These are phyloP conservation scores for Drosophila sp. DNA, from an alignment of 1,140 invertebrate species.

Conservation along the genomic window DNA sequence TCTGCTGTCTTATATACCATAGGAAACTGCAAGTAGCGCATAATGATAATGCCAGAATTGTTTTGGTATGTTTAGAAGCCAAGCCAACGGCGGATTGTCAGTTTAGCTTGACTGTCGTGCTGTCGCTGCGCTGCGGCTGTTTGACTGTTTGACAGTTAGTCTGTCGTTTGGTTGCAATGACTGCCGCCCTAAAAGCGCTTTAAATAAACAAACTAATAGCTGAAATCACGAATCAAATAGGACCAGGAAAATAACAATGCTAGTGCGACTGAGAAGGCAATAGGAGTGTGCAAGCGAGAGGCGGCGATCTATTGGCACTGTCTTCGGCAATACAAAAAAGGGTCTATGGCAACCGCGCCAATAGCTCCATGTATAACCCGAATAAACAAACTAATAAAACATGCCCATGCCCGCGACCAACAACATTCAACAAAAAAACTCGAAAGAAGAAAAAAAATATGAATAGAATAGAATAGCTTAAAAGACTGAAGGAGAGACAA, in stretches of 20 bases:
- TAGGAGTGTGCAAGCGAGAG: constrained; percentile 21
- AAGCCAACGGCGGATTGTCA: constrained; percentile 32
- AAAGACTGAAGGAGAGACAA: constrained; percentile 62
- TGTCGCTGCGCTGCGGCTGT: too few relatives aligned
- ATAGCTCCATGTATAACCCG: constrained; percentile 79
- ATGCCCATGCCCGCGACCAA: constrained; percentile 66
- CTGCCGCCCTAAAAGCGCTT: constrained; percentile 72
- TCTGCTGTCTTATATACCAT: constrained; percentile 28
- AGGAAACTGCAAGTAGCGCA: constrained; percentile 41
- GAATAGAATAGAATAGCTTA: constrained; percentile 36
- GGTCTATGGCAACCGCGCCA: constrained; percentile 78
- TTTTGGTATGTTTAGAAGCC: constrained; percentile 77
- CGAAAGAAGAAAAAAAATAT: constrained; percentile 35
- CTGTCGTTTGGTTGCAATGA: constrained; percentile 14
- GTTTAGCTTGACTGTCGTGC: constrained; percentile 17
- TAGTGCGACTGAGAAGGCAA: constrained; percentile 26
- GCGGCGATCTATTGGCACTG: constrained; percentile 27
- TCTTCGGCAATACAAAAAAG: constrained; percentile 42
- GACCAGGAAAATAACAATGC: constrained; percentile 43
- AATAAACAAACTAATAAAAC: constrained; percentile 85
- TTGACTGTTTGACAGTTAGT: constrained; percentile 35
- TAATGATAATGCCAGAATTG: constrained; percentile 52
- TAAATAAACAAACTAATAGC: constrained; percentile 83
- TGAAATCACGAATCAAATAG: constrained; percentile 69
- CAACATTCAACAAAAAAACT: constrained; percentile 39